Conservation (phyloP, 2,888 invertebrate species). For the Abscondita cerata region DNA sequence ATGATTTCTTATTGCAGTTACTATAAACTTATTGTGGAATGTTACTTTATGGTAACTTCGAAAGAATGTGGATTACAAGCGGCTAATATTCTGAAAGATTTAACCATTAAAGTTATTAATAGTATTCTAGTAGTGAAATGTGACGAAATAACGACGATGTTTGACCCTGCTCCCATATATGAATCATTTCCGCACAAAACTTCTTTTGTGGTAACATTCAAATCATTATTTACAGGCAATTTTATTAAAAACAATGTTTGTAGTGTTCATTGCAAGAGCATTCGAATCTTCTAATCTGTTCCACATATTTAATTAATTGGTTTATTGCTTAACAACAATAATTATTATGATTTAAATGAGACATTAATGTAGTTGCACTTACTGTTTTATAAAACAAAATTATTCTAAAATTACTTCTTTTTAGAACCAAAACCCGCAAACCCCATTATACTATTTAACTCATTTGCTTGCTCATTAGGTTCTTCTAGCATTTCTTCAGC, state of each 20-base stretch:
- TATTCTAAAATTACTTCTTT: constrained; percentile 62
- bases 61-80: constrained; percentile 61
- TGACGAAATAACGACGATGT: constrained; percentile 44
- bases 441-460: constrained; percentile 93
- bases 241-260: too few relatives aligned
- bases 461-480: constrained; percentile 64
- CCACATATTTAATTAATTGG: too few relatives aligned
- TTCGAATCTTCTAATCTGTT: too few relatives aligned
- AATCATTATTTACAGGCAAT: background rate
- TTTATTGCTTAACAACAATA: too few relatives aligned
- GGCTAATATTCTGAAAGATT: constrained; percentile 55
- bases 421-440: constrained; percentile 91
- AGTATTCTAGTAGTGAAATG: constrained; percentile 48
- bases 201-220: constrained; percentile 40
- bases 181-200: too few relatives aligned
- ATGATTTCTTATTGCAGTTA: constrained; percentile 48
- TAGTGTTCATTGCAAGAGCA: too few relatives aligned
- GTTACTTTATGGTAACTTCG: constrained; percentile 61
- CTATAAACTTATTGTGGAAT: constrained; percentile 61
- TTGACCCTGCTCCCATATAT: too few relatives aligned
- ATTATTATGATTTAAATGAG: too few relatives aligned
- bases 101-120: constrained; percentile 50
- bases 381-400: background rate
- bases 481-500: constrained; percentile 70
- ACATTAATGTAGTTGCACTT: too few relatives aligned